Base-by-base conservation (phyloP, 2,797 vertebrate species). In the Zalophus californianus region DNA sequence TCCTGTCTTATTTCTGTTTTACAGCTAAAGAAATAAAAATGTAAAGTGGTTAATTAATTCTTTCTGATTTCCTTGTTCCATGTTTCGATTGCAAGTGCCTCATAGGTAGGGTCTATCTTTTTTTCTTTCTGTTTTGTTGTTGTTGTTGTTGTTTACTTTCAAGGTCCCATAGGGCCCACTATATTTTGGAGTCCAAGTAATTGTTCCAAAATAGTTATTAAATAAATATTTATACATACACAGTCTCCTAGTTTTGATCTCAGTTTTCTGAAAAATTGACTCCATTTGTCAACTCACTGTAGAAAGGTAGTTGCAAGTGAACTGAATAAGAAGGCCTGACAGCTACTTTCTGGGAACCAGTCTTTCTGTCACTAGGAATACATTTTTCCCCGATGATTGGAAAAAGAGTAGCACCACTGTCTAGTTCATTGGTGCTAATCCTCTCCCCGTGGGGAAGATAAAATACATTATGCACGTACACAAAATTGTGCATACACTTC, bases 271-370 rank as follows among this genome's bases (percentile, higher is more conserved):
- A 92, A 88, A 90, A 79, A 50, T 48, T 58, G 13, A 82, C 38
- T 93, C 27, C n/a, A 15, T 96, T 90, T 95, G 58, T 48, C 44
- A 94, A 60, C 35, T 96, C 50, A 18, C 16, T 91, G 48, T 92
- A 78, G 52, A 73, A 60, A 90, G 75, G 23, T 64, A 12, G 48
- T 82, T 94, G 77, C 58, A 90, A 70, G 35, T 88, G 91, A 88
- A 66, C 80, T 41, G 48, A 91, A 84, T 94, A 78, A 96, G 84
- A 78, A 96, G 84, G 77, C 87, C 48, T 90, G 91, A 98, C 86
- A 96, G 91, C 54, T 87, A 70, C 72, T 92, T 96, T 93, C 83
- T 96, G 64, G 60, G 90, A 93, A 91, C 75, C 7, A 48, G 52
- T 52, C 85, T 95, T 91, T 92, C 83, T 90, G 72, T 80, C 91